These are phyloP conservation scores for Diadegma fenestrale DNA, from an alignment of 2,888 invertebrate genomes.

Conservation along the genomic window DNA sequence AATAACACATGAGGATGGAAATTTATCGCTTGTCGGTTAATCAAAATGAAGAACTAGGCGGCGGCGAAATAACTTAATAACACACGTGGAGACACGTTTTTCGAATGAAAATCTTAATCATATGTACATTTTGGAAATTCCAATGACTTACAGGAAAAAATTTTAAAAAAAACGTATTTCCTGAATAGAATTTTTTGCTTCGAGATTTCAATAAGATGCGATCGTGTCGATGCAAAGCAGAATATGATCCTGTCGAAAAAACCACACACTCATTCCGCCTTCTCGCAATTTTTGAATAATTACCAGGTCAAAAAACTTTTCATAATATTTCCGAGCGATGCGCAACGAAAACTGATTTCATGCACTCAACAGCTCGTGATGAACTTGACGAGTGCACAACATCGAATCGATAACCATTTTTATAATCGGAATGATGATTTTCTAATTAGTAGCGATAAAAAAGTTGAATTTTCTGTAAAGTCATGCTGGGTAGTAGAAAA, in stretches of 20 bases:
- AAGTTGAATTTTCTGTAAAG: not conserved
- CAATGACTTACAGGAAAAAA: not conserved
- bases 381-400: not conserved
- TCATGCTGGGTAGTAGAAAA: not conserved
- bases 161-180: not conserved
- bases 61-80: not conserved
- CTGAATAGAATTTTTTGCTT: not conserved
- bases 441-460: not conserved
- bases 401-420: not conserved
- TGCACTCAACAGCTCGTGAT: not conserved
- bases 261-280: not conserved
- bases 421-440: not conserved
- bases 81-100: not conserved
- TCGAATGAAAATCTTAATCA: not conserved
- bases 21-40: not conserved
- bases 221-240: not conserved
- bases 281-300: not conserved
- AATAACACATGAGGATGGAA: not conserved
- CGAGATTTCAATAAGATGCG: not conserved
- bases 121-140: not conserved
- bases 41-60: not conserved
- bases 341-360: not conserved
- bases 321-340: constrained; percentile 4
- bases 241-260: not conserved
- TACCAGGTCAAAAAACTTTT: not conserved